phyloP scores from a whole-genome alignment of 2,797 vertebrate species.

The Epinephelus coioides region DNA sequence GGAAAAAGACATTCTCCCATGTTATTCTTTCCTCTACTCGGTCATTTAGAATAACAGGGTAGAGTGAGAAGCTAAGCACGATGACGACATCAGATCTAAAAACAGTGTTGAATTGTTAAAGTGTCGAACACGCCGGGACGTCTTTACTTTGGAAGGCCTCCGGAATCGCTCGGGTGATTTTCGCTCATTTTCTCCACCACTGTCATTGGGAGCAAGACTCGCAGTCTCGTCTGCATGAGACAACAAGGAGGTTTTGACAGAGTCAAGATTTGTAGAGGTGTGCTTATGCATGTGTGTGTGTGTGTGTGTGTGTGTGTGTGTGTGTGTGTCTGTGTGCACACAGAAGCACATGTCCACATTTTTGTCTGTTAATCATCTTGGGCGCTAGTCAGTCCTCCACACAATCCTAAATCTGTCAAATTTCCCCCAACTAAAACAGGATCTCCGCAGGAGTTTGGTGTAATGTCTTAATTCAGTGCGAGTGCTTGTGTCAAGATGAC shows the following conservation, averaged over 20 bases:
- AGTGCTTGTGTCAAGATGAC: conserved; percentile 51
- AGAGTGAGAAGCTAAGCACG: conserved; percentile 71
- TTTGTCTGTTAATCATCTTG: conserved; percentile 62
- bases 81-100: conserved; percentile 80
- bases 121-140: conserved; percentile 67
- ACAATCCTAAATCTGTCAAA: conserved; percentile 61
- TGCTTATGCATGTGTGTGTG: conserved; percentile 1
- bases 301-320: not conserved
- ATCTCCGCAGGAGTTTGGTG: conserved; percentile 41
- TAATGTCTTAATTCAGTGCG: conserved; percentile 59
- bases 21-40: conserved; percentile 83
- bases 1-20: conserved; percentile 62
- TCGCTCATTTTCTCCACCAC: conserved; percentile 76
- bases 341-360: conserved; percentile 21
- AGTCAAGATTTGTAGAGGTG: conserved; percentile 50
- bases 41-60: conserved; percentile 81
- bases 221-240: conserved; percentile 55
- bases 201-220: conserved; percentile 59
- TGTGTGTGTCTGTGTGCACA: not conserved
- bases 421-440: conserved; percentile 37
- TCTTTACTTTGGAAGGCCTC: conserved; percentile 81
- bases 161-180: conserved; percentile 68
- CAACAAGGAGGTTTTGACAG: conserved; percentile 61
- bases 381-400: conserved; percentile 30
- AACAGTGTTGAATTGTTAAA: conserved; percentile 78